Conservation (phyloP, 2,113 vertebrate species). For the Silurus asotus region DNA sequence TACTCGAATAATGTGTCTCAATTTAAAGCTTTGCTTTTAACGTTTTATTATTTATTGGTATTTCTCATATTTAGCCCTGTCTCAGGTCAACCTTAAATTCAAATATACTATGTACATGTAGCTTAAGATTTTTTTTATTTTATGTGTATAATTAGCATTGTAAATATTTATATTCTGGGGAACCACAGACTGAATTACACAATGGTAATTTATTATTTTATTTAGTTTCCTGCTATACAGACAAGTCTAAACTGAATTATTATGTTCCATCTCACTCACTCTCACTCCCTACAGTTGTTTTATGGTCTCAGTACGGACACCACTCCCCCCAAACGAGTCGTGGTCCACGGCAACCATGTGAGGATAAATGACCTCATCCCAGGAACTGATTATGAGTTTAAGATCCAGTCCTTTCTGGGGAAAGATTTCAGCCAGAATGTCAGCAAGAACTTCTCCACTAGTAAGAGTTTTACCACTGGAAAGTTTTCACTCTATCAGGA, state of each 20-base stretch:
- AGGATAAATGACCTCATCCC: constrained; percentile 75
- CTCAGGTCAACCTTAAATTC: not conserved
- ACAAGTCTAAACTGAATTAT: not conserved
- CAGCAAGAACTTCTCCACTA: constrained; percentile 43
- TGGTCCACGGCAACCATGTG: constrained; percentile 61
- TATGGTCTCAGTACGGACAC: constrained; percentile 60
- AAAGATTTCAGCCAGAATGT: constrained; percentile 42
- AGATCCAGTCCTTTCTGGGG: constrained; percentile 76
- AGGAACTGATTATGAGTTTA: constrained; percentile 78
- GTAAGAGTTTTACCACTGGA: constrained; percentile 26
- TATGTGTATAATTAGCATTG: not conserved
- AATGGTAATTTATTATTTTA: not conserved
- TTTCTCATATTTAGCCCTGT: no score
- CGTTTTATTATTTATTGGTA: no score
- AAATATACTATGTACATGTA: not conserved
- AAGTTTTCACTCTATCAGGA: not conserved
- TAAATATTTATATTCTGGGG: not conserved
- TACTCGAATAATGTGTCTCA: not conserved
- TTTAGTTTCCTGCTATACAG: not conserved
- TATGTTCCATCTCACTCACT: not conserved
- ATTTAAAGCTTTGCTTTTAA: no score
- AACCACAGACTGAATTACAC: not conserved
- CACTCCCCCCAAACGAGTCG: constrained; percentile 58
- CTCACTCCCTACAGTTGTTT: constrained; percentile 66
- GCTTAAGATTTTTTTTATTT: not conserved